Evolutionary conservation across 2,797 vertebrate genomes (phyloP).

Genomic region (Microhierax caerulescens): DNA sequence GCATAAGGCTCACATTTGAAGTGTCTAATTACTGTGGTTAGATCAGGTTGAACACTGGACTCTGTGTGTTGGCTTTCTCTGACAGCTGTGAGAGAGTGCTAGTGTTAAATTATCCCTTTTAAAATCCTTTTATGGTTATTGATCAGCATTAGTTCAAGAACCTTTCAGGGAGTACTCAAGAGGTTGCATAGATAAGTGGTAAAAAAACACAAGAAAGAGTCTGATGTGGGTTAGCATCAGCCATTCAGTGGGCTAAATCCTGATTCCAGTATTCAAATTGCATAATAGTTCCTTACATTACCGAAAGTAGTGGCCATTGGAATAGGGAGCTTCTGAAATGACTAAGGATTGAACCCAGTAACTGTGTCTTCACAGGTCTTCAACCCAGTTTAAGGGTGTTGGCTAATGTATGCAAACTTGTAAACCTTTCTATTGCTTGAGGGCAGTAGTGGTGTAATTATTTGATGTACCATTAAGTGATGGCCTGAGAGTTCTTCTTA

Average conservation of each 20-base stretch:
- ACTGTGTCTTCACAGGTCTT: not conserved
- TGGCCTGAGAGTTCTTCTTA: not conserved
- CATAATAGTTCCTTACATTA: not conserved
- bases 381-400: not conserved
- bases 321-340: not conserved
- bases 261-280: not conserved
- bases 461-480: not conserved
- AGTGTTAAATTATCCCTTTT: not conserved
- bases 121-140: not conserved
- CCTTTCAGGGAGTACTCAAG: not conserved
- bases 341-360: not conserved
- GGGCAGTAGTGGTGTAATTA: not conserved
- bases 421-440: not conserved
- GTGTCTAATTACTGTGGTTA: not conserved
- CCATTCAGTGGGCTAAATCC: not conserved
- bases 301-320: not conserved
- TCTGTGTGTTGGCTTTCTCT: not conserved
- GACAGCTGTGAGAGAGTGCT: not conserved
- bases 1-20: not conserved
- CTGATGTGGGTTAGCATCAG: not conserved
- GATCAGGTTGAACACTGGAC: not conserved
- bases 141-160: not conserved
- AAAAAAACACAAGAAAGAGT: not conserved
- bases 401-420: not conserved
- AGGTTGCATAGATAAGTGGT: not conserved